Percentiles rank a stretch among this genome's conserved stretches.
These are phyloP conservation scores for Chaetodon trifascialis DNA, from an alignment of 2,113 vertebrate genomes.

Conservation along the genomic window DNA sequence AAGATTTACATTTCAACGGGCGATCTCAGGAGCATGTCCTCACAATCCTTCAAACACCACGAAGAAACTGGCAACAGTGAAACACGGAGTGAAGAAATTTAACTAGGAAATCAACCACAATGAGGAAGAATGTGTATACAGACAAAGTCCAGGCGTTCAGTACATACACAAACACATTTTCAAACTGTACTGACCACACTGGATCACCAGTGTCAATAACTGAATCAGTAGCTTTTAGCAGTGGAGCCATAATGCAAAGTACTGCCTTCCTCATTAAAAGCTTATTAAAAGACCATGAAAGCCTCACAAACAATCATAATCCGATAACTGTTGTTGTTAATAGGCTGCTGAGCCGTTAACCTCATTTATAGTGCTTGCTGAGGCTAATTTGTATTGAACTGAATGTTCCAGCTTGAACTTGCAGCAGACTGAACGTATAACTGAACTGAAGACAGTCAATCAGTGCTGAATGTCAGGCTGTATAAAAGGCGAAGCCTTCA, in stretches of 20 bases:
- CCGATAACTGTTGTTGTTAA: neutral
- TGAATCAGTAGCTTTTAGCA: neutral
- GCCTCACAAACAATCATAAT: neutral
- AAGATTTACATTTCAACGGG: neutral
- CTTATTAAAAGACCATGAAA: neutral
- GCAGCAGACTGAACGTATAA: neutral
- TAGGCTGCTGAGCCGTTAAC: neutral
- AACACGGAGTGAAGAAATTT: neutral
- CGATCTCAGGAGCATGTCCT: neutral
- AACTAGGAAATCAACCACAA: neutral
- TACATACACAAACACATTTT: neutral
- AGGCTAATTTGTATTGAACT: neutral
- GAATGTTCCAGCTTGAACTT: neutral
- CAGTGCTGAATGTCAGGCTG: neutral
- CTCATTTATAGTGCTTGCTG: neutral
- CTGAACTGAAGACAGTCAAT: neutral
- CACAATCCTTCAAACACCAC: neutral
- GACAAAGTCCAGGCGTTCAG: no score
- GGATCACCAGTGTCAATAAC: neutral
- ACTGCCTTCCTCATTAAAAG: neutral
- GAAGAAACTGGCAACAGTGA: no score
- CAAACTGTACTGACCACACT: neutral
- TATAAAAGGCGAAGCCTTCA: neutral
- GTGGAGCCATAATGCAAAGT: neutral
- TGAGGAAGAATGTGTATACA: neutral